Base-by-base conservation (phyloP, 2,113 vertebrate species). In the Myotis lucifugus region DNA sequence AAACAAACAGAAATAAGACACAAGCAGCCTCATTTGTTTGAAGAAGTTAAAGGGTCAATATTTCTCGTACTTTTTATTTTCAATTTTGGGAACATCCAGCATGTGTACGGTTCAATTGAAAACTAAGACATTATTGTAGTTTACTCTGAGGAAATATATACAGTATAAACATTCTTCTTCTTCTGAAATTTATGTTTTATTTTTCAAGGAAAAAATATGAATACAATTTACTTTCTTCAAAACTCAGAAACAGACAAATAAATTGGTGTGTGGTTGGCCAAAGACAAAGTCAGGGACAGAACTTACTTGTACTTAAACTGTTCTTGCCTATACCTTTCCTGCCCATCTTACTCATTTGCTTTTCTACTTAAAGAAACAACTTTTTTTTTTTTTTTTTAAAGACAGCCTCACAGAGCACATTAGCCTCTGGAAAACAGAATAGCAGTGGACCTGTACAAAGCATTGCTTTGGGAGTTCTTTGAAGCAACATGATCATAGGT, bases 381-480 rank as follows among this genome's bases (percentile, higher is more conserved):
- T 17, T 64, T 73, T 59, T 72, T 52, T 83, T 72, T 52, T 83
- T 52, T 59, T 95, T 94, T 81, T 32, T 1, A 14, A 52, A 73
- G 70, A 69, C 52, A 95, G 50, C n/a, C 8, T 91, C 17, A 37
- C 12, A 86, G 74, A 91, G 72, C 61, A 87, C 59, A 85, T 79
- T 83, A 87, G 86, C 54, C 32, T 96, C 73, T 93, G 34, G 64
- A 89, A 97, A 95, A 86, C 46, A 94, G 34, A 81, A 83, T 23
- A 95, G 27, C 83, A 77, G 70, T 87, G 70, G 70, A 54, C 89
- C 86, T 90, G 15, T 85, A 40, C 34, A 56, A 92, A 89, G 66
- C 23, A 59, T 87, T 93, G 93, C 66, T 97, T 56, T 91, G 97
- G 96, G 95, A 97, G 48, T 96, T 95, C 83, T 93, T 96, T 88